Base-by-base conservation (phyloP, 2,113 vertebrate species). In the Microtus pennsylvanicus region DNA sequence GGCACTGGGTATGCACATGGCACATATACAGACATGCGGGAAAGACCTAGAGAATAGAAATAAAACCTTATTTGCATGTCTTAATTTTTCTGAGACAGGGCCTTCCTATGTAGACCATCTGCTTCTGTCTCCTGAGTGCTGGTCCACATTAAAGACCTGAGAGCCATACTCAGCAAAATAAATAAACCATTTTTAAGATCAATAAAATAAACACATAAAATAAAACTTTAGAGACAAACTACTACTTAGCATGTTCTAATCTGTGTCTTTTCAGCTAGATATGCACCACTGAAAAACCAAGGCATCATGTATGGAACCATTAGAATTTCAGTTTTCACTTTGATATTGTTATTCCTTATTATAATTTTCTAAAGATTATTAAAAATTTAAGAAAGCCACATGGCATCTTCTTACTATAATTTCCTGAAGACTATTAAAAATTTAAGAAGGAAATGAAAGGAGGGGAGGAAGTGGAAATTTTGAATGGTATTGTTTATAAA, bases 321-420 rank as follows among this genome's bases (percentile, higher is more conserved):
- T 77, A 52, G 94, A 90, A 96, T 90, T 13, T 13, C 28, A 12
- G 7, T 83, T 83, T 83, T 42, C 10, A 38, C 22, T 63, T 63
- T 92, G 13, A 82, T 96, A n/a, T 45, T 94, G 28, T 81, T 69
- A 61, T 70, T 88, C 58, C 50, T 83, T 74, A 72, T 19, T 94
- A 65, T 91, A 52, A 93, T 61, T 95, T 96, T 42, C 26, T 87
- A 92, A 58, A 90, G 61, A 80, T 74, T 55, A 91, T 28, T 87
- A 85, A 93, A 96, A 94, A 65, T 76, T 94, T 47, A 90, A 42
- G 35, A 95, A 45, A 14, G 3, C 67, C 78, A 91, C 8, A 1
- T 63, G 47, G 17, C 75, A 67, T 67, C 61, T 58, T 58, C 58
- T 58, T 58, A 58, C 58, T 58, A 21, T 58, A 58, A 58, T 58